Percentiles rank a stretch among this genome's conserved stretches.
These are phyloP conservation scores for Drosophila kepulauana DNA, from an alignment of 1,140 invertebrate genomes.

Conservation along the genomic window DNA sequence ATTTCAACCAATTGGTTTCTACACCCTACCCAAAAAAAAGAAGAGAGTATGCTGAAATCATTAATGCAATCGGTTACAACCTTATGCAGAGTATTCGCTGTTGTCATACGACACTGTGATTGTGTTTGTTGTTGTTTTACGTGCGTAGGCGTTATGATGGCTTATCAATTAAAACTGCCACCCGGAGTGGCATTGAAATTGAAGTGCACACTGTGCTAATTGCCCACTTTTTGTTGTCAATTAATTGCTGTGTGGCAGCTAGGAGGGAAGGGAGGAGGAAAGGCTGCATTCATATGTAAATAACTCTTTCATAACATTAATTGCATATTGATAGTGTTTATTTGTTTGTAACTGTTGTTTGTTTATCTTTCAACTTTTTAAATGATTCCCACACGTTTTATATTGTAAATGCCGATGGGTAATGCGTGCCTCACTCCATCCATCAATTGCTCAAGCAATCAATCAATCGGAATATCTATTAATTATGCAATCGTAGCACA, in stretches of 20 bases:
- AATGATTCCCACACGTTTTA: constrained; percentile 22
- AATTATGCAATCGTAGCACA: constrained; percentile 16
- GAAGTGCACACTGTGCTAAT: constrained; percentile 68
- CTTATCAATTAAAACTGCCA: constrained; percentile 71
- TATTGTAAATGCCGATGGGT: constrained; percentile 26
- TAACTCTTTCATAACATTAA: constrained; percentile 70
- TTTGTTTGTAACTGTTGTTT: constrained; percentile 52
- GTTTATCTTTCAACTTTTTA: constrained; percentile 48
- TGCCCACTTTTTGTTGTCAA: constrained; percentile 66
- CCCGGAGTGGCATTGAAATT: constrained; percentile 54
- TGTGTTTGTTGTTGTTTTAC: background rate
- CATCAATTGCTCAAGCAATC: constrained; percentile 57
- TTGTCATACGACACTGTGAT: background rate
- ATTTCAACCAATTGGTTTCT: constrained; percentile 37
- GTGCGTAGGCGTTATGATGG: constrained; percentile 57
- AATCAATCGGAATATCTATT: constrained; percentile 11
- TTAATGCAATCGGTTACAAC: too few species aligned
- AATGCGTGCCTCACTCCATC: constrained; percentile 47
- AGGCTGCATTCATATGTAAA: constrained; percentile 42
- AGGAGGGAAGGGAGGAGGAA: background rate
- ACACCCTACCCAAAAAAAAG: background rate
- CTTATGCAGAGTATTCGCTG: constrained; percentile 11
- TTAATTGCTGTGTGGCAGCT: constrained; percentile 30
- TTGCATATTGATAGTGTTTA: constrained; percentile 79
- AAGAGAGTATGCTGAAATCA: too few species aligned